A percentile compares a stretch with the other conserved stretches of the same genome.
phyloP scores from a whole-genome alignment of 2,888 invertebrate species.

The Lochmaea capreae region DNA sequence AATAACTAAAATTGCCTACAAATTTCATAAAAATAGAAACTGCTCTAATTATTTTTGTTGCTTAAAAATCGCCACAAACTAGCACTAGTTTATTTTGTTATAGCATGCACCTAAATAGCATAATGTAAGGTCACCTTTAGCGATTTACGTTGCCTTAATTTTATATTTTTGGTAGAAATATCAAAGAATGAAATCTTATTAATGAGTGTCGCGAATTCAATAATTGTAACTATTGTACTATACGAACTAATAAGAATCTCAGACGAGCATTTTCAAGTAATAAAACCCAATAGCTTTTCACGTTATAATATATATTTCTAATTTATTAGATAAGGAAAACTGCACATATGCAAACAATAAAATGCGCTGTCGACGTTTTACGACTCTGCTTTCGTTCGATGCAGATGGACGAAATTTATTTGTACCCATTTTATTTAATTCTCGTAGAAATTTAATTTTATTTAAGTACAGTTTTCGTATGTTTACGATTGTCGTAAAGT shows the following conservation, averaged over 20 bases:
- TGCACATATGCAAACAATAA: slow-evolving; percentile 24
- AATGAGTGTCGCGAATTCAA: no score
- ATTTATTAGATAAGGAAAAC: slow-evolving; percentile 33
- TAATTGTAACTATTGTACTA: no score
- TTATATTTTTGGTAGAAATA: no score
- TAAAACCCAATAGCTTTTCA: slow-evolving; percentile 26
- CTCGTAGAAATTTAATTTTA: slow-evolving; percentile 43
- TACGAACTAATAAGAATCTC: background rate
- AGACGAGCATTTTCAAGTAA: slow-evolving; percentile 8
- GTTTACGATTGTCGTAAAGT: slow-evolving; percentile 12
- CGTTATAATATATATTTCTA: background rate
- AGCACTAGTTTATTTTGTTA: no score
- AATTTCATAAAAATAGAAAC: no score
- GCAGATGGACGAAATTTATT: slow-evolving; percentile 29
- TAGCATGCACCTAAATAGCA: no score
- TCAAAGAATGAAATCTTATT: no score
- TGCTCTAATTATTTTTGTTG: no score
- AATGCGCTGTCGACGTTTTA: slow-evolving; percentile 25
- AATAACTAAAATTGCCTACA: no score
- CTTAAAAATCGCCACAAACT: no score
- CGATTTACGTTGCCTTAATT: no score
- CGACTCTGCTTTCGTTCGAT: slow-evolving; percentile 13
- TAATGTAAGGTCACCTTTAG: no score
- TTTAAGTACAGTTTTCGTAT: slow-evolving; percentile 29
- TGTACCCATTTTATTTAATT: slow-evolving; percentile 41